Conservation (phyloP, 2,797 vertebrate genomes). For the Cheracebus regulus region DNA sequence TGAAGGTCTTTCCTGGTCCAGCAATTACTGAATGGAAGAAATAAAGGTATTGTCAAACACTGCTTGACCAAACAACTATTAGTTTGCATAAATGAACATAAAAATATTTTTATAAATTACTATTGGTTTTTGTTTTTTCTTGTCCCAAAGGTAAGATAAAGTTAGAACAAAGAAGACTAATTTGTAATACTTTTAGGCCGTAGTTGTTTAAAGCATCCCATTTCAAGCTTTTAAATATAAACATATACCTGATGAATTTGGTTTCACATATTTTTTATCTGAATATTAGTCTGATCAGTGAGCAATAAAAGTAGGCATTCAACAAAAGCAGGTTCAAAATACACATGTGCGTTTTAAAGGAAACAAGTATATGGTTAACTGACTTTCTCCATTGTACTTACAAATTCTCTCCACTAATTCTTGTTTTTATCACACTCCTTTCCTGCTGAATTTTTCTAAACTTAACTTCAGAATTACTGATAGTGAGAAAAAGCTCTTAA, state of each 20-base stretch:
- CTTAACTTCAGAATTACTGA: constrained; percentile 34
- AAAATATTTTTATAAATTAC: not conserved
- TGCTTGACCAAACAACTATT: constrained; percentile 41
- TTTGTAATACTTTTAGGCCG: not conserved
- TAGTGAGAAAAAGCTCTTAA: not conserved
- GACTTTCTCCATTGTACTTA: not conserved
- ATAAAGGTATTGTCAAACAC: constrained; percentile 27
- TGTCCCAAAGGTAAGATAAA: not conserved
- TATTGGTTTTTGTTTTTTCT: not conserved
- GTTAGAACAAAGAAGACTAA: not conserved
- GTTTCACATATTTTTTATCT: constrained; percentile 15
- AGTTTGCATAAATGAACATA: constrained; percentile 13
- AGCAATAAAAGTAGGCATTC: not conserved
- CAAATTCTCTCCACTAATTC: not conserved
- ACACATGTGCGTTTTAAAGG: not conserved
- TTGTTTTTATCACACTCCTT: constrained; percentile 10
- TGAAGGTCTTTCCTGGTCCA: constrained; percentile 69
- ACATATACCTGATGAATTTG: not conserved
- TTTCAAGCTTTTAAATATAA: constrained; percentile 17
- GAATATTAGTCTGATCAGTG: not conserved
- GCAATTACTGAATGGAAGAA: constrained; percentile 49
- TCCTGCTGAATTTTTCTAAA: not conserved
- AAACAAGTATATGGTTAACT: not conserved
- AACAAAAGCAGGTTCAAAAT: constrained; percentile 21
- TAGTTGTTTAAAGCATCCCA: not conserved